Evolutionary conservation across 2,888 invertebrate species (phyloP).

Genomic region (Dascillus cervinus): DNA sequence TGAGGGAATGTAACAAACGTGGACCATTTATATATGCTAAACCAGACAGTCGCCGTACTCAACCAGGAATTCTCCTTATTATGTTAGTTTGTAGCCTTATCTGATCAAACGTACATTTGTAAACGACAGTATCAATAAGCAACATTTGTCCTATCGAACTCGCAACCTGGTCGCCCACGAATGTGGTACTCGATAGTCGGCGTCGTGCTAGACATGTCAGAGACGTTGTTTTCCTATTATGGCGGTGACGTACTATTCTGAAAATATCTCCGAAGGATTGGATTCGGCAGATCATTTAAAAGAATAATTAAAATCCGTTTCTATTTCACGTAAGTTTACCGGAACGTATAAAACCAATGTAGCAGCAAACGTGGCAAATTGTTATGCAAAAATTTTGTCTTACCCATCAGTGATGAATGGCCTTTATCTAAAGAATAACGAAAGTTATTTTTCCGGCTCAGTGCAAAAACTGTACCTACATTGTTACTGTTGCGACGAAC

Average conservation of each 20-base stretch:
- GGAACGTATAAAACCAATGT: too few species aligned
- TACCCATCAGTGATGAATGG: too few species aligned
- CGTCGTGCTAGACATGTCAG: constrained; percentile 22
- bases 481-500: too few species aligned
- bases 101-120: constrained; percentile 33
- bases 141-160: constrained; percentile 32
- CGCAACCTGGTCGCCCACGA: constrained; percentile 23
- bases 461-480: too few species aligned
- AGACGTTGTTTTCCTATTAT: constrained; percentile 15
- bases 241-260: constrained; percentile 12
- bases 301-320: too few species aligned
- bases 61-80: constrained; percentile 14
- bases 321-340: too few species aligned
- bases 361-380: too few species aligned
- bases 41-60: constrained; percentile 3
- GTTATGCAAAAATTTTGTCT: too few species aligned
- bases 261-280: too few species aligned
- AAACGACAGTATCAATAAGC: constrained; percentile 37
- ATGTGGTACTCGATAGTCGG: constrained; percentile 19
- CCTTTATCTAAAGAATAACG: too few species aligned
- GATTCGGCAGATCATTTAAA: too few species aligned
- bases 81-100: constrained; percentile 20
- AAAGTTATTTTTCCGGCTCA: too few species aligned
- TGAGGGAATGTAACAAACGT: not conserved
- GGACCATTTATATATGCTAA: not conserved